Evolutionary conservation across 2,888 invertebrate genomes (phyloP), one percentile per base, ranked within the genome.

Genomic region (Palloptera scutellata): DNA sequence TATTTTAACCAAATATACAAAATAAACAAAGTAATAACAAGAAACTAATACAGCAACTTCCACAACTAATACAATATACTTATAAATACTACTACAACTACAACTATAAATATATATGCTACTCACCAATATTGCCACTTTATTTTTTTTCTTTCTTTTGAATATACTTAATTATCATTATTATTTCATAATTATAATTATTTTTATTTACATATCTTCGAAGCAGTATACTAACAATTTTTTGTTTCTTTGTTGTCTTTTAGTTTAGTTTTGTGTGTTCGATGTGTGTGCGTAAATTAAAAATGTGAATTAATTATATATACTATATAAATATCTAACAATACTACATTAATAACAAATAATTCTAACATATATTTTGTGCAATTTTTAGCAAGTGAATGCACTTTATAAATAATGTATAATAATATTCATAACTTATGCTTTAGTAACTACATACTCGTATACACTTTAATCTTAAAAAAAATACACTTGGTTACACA

Each of bases 331-430:
- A 61, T 60, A 58, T 20, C 17, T 53, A 53, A 40, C 12, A 58
- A 57, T 9, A n/a, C 20, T 53, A 42, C 30, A 57, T 15, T 42
- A 57, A 64, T 53, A 59, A 52, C 20, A 20, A 54, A 55, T 40
- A 54, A 61, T 55, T 45, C 17, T 45, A 40, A 19, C 69, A 62
- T 58, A 66, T 70, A 65, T 66, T 30, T 65, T 64, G 54, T 70
- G 70, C 70, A 69, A 67, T 64, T 70, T 57, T 67, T 70, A 74
- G 70, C 69, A 72, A 72, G 70, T 71, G 72, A 74, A 74, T 75
- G 74, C 59, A 52, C 59, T 53, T 64, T 59, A 19, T 64, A 41
- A 55, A 64, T 45, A 30, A 30, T 30, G 30, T 30, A 30, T 4
- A 30, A 30, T 4, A 4, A 4, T 30, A 30, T 30, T 30, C 30